Evolutionary conservation across 2,797 vertebrate species (phyloP), one percentile per base, ranked within the genome.

Genomic region (Mallotus villosus): DNA sequence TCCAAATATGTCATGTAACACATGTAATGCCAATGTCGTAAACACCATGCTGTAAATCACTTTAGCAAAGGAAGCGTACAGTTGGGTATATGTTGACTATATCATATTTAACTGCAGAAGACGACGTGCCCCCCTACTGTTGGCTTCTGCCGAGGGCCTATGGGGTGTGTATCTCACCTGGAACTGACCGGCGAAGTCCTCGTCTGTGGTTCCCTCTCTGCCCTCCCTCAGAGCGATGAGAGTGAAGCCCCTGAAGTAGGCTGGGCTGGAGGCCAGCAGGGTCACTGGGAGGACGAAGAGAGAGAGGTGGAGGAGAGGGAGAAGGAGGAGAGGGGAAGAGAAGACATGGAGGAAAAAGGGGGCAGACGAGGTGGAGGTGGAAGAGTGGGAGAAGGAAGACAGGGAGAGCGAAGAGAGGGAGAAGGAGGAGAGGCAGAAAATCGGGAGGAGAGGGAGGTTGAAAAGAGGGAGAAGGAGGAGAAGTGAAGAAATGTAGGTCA

Each of bases 171-270:
- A 63, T 68, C 92, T 94, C 91, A 99, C 97, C 96, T 98, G 96
- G 84, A 99, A 99, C 64, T 91, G 93, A 37, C 97, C 97, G 0
- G 94, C 93, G 5, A 97, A 97, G 84, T 99, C 95, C 0, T 95
- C 95, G 24, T 96, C 95, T 17, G 93, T 89, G 73, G 94, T 95
- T 14, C 97, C 97, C 78, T 97, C 96, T 83, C 94, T 93, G 58
- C 96, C 96, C 77, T 98, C 97, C 86, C 94, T 97, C 78, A 99
- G 91, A 7, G 97, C 94, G 3, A 98, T 97, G 83, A 99, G 82
- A 0, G 95, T 99, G 91, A 99, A 99, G 21, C 97, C 97, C 90
- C 97, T 86, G 82, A 99, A 99, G 86, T 96, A 98, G 58, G 94
- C 90, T 0, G 97, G 97, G 73, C 95, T 96, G 84, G 95, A 88